Evolutionary conservation across 2,797 vertebrate species (phyloP), one percentile per base, ranked within the genome.

Genomic region (Enteromius thamalakanensis): DNA sequence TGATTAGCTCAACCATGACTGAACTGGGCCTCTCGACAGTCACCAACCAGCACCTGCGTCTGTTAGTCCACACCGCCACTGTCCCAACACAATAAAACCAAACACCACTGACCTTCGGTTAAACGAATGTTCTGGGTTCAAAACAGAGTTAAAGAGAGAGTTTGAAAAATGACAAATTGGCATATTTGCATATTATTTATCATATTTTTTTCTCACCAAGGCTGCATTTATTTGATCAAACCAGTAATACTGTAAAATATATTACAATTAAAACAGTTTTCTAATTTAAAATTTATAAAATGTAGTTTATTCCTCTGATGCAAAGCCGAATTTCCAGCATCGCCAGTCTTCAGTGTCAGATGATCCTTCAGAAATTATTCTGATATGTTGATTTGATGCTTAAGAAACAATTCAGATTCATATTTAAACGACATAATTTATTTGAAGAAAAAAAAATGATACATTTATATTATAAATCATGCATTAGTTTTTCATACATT

Each of bases 1-100:
- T 47, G 75, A 77, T 29, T 42, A 62, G 37, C 55, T 62, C 75
- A 45, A 47, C 75, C 75, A 8, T 62, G 37, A 62, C 37, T 71
- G 53, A 34, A n/a, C 68, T 34, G 79, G 26, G 53, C 53, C 78
- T 70, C 78, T 69, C 0, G 2, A 40, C 67, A 55, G 64, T 60
- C 51, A 45, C 8, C 2, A 4, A 76, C 37, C 79, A 45, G 53
- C 53, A 45, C 68, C 68, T 62, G 17, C 12, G 0, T 79, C 64
- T 23, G 49, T 51, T 5, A 72, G 64, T 79, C 32, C 71, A 55
- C 17, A 11, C 26, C 9, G 0, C 47, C 34, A 23, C 51, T 58
- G 51, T 58, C 51, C 32, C 23, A 29, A 45, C 9, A 29, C 37
- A 32, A 29, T 2, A 29, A n/a, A 60, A 80, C 2, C 40, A 40